These are phyloP conservation scores for Virgularia gustaviana DNA, from an alignment of 92 coral and sea anemone genomes.

Conservation along the genomic window DNA sequence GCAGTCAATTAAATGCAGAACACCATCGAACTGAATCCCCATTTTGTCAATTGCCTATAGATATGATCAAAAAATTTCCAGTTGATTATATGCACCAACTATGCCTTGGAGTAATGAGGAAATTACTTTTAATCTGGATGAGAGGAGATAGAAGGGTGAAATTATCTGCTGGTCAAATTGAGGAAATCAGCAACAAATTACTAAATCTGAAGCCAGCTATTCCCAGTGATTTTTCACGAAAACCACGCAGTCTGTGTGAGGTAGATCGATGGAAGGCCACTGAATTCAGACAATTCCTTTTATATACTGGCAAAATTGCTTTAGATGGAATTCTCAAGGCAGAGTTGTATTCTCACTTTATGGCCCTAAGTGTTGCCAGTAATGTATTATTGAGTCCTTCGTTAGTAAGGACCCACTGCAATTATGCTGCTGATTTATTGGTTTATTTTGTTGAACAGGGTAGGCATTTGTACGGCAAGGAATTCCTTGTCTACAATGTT, in stretches of 20 bases:
- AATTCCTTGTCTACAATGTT: conserved; percentile 22
- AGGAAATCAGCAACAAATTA: not conserved
- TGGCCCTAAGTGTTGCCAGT: conserved; percentile 18
- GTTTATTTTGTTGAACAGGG: conserved; percentile 28
- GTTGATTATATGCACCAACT: conserved; percentile 16
- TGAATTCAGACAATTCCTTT: conserved; percentile 19
- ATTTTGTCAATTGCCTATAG: not conserved
- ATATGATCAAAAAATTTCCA: conserved; percentile 15
- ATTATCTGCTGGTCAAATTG: not conserved
- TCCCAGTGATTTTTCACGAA: not conserved
- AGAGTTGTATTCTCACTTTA: conserved; percentile 11
- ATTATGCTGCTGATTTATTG: conserved; percentile 9
- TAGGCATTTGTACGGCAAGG: not conserved
- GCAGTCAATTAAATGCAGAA: not conserved
- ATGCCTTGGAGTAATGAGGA: not conserved
- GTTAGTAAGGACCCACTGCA: not conserved
- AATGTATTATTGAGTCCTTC: conserved; percentile 15
- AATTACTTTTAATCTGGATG: not conserved
- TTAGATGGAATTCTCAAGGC: not conserved
- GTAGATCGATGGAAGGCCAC: conserved; percentile 21
- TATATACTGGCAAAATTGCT: conserved; percentile 23
- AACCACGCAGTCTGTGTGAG: conserved; percentile 13
- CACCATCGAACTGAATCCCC: not conserved
- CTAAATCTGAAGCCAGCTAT: not conserved
- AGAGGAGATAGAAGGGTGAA: not conserved